Base-by-base conservation (phyloP, 2,888 invertebrate genomes). In the Ectemnius continuus region DNA sequence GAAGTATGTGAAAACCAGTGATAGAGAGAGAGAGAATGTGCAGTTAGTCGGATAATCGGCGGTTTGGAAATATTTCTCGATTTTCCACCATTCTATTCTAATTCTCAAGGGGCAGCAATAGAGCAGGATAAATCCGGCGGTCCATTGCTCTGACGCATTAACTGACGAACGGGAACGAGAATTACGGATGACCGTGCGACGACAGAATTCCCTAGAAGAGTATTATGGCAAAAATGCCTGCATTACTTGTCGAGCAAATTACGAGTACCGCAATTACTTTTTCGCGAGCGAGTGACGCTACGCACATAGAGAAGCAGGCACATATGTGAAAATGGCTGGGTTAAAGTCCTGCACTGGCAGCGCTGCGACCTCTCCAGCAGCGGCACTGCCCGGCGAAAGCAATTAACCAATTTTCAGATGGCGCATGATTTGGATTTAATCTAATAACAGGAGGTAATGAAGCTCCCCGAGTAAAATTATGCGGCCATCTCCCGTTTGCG, bases 401-500 rank as follows among this genome's bases (percentile, higher is more conserved):
- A 88, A 88, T 88, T 88, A 88, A 86, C 82, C 84, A 88, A 86
- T 88, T 88, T 86, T 78, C n/a, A 20, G 14, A 59, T 36, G 36
- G 36, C 36, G 36, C 36, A 36, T 36, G 85, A 85, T 81, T 83
- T 82, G 82, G 81, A 86, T 88, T 87, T 88, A 87, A 82, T 85
- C 78, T 85, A 84, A 84, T 86, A 86, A 82, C 83, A 75, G 75
- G 78, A 80, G 78, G 74, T 80, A 75, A 67, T 69, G 65, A 70
- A 58, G 61, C 36, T 57, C 65, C 57, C 14, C 59, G 18, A 18
- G 59, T 59, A 59, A 59, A 59, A 59, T 59, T 23, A 59, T 23
- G 20, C 14, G 5, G 8, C 14, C 59, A 23, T 59, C 23, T 11
- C 20, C 20, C 23, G 16, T 36, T 36, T 36, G 36, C 36, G 36